These are phyloP conservation scores for Danaus melanippus DNA, from an alignment of 1,140 invertebrate genomes.

Conservation along the genomic window DNA sequence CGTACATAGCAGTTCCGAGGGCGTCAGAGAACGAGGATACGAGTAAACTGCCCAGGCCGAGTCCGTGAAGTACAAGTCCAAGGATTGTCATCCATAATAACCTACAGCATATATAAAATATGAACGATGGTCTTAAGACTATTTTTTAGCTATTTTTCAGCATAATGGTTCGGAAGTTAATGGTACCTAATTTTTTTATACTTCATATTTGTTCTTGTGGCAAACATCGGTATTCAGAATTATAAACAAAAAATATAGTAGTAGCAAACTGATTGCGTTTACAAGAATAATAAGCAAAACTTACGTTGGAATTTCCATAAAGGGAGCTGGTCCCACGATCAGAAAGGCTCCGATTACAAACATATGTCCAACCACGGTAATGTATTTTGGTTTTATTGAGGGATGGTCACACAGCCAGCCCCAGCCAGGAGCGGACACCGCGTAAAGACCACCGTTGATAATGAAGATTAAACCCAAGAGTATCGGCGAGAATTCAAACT, in stretches of 20 bases:
- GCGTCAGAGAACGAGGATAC: slow-evolving; percentile 87
- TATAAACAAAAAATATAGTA: neutral
- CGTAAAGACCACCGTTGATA: slow-evolving; percentile 89
- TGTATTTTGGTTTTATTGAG: slow-evolving; percentile 76
- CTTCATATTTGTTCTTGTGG: too few relatives aligned
- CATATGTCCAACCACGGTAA: slow-evolving; percentile 78
- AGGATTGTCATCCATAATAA: slow-evolving; percentile 77
- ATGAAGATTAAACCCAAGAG: slow-evolving; percentile 89
- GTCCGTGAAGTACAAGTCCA: slow-evolving; percentile 82
- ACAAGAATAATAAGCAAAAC: slow-evolving; percentile 23
- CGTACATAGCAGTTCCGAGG: slow-evolving; percentile 79
- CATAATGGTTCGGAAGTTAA: too few relatives aligned
- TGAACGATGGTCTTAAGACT: slow-evolving; percentile 3
- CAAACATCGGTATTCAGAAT: neutral
- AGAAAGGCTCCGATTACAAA: slow-evolving; percentile 79
- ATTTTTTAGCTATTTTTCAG: neutral
- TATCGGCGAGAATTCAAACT: slow-evolving; percentile 80
- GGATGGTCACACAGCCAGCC: slow-evolving; percentile 84
- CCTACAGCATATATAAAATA: slow-evolving; percentile 47
- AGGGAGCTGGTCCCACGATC: slow-evolving; percentile 83
- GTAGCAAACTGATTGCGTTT: too few relatives aligned
- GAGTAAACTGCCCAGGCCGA: slow-evolving; percentile 85
- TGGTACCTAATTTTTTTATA: too few relatives aligned
- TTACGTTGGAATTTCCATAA: slow-evolving; percentile 77
- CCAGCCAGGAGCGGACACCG: slow-evolving; percentile 84